These are phyloP conservation scores for Drosophila diplacantha DNA, from an alignment of 2,888 invertebrate species.

Conservation along the genomic window DNA sequence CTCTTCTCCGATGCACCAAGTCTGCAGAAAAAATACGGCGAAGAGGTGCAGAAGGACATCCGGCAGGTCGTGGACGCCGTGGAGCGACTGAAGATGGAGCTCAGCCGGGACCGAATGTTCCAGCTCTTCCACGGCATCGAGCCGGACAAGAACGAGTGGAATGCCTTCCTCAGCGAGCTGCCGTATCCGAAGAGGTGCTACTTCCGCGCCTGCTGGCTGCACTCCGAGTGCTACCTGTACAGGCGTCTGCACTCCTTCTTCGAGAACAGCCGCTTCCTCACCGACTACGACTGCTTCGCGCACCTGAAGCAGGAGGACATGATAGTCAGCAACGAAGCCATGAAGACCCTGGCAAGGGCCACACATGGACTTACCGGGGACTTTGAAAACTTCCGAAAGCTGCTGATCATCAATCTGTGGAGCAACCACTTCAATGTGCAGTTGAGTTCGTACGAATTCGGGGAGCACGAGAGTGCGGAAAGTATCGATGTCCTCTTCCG, in stretches of 20 bases:
- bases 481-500: conserved; percentile 40
- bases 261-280: conserved; percentile 80
- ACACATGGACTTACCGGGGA: conserved; percentile 32
- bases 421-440: conserved; percentile 83
- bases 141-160: conserved; percentile 71
- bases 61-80: conserved; percentile 84
- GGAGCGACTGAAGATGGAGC: conserved; percentile 89
- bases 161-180: conserved; percentile 80
- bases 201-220: conserved; percentile 91
- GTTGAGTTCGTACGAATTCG: conserved; percentile 36
- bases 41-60: conserved; percentile 82
- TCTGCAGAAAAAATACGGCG: conserved; percentile 81
- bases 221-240: conserved; percentile 95
- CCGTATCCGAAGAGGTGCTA: conserved; percentile 77
- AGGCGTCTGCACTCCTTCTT: conserved; percentile 84
- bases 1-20: conserved; percentile 84
- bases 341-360: conserved; percentile 50
- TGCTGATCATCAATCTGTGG: conserved; percentile 89
- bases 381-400: conserved; percentile 45
- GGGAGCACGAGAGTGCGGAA: not conserved
- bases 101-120: conserved; percentile 92
- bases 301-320: conserved; percentile 84
- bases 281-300: conserved; percentile 86
- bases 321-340: conserved; percentile 15
- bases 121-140: conserved; percentile 78